These are phyloP conservation scores for Pemphredon lugubris DNA, from an alignment of 2,888 invertebrate species.

Conservation along the genomic window DNA sequence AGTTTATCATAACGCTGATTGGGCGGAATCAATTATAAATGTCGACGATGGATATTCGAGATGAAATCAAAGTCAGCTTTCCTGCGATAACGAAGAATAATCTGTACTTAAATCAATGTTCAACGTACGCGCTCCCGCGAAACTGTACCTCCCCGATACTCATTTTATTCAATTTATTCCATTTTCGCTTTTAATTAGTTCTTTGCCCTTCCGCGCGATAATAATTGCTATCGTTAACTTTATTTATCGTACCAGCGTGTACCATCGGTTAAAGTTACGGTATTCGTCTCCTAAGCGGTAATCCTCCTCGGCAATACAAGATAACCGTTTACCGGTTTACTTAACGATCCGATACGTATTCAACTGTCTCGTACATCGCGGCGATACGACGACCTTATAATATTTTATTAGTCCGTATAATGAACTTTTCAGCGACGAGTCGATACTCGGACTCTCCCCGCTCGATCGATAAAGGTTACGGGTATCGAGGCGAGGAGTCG, in stretches of 20 bases:
- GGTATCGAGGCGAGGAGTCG: slow-evolving; percentile 35
- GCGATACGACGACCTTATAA: slow-evolving; percentile 6
- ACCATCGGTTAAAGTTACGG: too few species aligned
- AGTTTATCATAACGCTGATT: slow-evolving; percentile 35
- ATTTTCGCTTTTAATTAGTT: neutral
- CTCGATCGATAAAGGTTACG: slow-evolving; percentile 45
- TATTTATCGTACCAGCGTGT: too few species aligned
- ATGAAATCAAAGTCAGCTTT: neutral
- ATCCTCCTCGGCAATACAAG: too few species aligned
- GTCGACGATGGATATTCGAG: neutral
- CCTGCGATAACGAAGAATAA: too few species aligned
- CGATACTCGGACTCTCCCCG: neutral
- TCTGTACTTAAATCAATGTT: too few species aligned
- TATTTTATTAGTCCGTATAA: slow-evolving; percentile 40
- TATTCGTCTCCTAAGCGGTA: too few species aligned
- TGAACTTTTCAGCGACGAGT: slow-evolving; percentile 17
- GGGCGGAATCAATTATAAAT: slow-evolving; percentile 34
- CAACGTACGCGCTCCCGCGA: too few species aligned
- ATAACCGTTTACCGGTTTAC: too few species aligned
- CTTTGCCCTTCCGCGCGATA: too few species aligned
- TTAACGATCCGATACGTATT: slow-evolving; percentile 11
- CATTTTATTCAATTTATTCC: too few species aligned
- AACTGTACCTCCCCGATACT: too few species aligned
- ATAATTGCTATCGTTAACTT: too few species aligned
- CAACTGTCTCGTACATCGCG: slow-evolving; percentile 16